These are phyloP conservation scores for Zaprionus bogoriensis DNA, from an alignment of 2,888 invertebrate genomes.

Conservation along the genomic window DNA sequence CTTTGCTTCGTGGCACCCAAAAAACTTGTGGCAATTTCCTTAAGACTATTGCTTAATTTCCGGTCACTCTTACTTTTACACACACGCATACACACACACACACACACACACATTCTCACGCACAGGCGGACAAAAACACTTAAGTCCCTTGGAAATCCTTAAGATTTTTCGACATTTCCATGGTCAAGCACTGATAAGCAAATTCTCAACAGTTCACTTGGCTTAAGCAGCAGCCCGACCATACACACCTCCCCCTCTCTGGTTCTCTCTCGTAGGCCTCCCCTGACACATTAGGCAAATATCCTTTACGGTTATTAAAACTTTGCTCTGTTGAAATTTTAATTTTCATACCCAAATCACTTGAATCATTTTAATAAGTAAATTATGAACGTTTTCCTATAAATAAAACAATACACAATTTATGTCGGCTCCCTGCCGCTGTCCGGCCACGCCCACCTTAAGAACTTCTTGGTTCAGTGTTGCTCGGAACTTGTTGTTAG, in stretches of 20 bases:
- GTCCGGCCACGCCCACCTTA: background rate
- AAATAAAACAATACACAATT: conserved; percentile 79
- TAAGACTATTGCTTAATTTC: conserved; percentile 78
- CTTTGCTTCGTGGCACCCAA: conserved; percentile 55
- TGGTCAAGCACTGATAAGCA: conserved; percentile 78
- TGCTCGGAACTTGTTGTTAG: too few species aligned
- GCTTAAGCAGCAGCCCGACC: conserved; percentile 55
- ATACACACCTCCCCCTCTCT: background rate
- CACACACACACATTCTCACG: conserved; percentile 1
- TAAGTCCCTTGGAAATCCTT: conserved; percentile 72
- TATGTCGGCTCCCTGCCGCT: conserved; percentile 45
- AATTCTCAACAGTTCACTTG: conserved; percentile 70
- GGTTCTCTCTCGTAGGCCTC: background rate
- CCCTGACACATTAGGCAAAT: conserved; percentile 53
- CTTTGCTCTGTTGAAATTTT: conserved; percentile 64
- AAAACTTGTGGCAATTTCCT: conserved; percentile 79
- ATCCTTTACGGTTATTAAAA: conserved; percentile 74
- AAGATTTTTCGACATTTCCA: conserved; percentile 68
- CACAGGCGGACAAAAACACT: conserved; percentile 33
- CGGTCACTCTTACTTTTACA: conserved; percentile 69
- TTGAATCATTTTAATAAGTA: conserved; percentile 79
- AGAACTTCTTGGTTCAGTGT: too few species aligned
- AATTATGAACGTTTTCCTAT: conserved; percentile 75
- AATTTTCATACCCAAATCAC: conserved; percentile 77
- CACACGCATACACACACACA: conserved; percentile 2